phyloP scores from a whole-genome alignment of 2,797 vertebrate genomes.

The Naso thynnoides region DNA sequence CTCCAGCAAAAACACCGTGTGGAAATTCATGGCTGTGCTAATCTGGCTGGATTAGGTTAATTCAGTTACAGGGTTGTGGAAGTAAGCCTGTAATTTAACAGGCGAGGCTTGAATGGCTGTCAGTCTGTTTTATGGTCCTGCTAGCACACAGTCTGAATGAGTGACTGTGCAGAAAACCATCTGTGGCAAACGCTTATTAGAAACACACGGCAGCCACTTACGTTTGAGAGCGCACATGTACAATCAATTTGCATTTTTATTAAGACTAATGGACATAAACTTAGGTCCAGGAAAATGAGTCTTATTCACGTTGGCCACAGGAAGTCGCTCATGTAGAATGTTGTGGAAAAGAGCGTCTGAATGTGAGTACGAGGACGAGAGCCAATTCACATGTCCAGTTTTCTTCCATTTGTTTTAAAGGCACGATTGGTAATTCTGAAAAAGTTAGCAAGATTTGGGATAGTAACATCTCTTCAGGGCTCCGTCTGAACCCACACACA shows the following conservation, averaged over 20 bases:
- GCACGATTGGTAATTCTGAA: too few relatives aligned
- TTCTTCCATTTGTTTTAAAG: neutral
- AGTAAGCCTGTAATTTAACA: conserved; percentile 72
- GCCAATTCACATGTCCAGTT: conserved; percentile 30
- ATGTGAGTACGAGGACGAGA: conserved; percentile 10
- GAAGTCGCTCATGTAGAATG: conserved; percentile 30
- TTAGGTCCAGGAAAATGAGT: conserved; percentile 26
- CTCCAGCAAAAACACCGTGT: conserved; percentile 54
- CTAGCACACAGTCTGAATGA: conserved; percentile 61
- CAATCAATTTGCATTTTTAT: conserved; percentile 80
- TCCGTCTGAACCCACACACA: too few relatives aligned
- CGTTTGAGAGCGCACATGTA: conserved; percentile 68
- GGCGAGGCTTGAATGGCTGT: conserved; percentile 51
- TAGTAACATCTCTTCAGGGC: too few relatives aligned
- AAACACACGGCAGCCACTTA: conserved; percentile 60
- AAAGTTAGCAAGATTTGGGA: too few relatives aligned
- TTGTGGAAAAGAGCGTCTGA: conserved; percentile 3
- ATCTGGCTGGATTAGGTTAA: conserved; percentile 70
- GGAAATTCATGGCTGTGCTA: conserved; percentile 73
- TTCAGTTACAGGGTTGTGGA: conserved; percentile 72
- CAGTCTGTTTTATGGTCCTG: conserved; percentile 47
- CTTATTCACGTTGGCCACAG: conserved; percentile 21
- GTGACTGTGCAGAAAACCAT: conserved; percentile 70
- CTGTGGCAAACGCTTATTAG: conserved; percentile 65
- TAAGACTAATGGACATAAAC: conserved; percentile 62